These are phyloP conservation scores for Eptatretus atami DNA, from an alignment of 2,797 vertebrate genomes.

Conservation along the genomic window DNA sequence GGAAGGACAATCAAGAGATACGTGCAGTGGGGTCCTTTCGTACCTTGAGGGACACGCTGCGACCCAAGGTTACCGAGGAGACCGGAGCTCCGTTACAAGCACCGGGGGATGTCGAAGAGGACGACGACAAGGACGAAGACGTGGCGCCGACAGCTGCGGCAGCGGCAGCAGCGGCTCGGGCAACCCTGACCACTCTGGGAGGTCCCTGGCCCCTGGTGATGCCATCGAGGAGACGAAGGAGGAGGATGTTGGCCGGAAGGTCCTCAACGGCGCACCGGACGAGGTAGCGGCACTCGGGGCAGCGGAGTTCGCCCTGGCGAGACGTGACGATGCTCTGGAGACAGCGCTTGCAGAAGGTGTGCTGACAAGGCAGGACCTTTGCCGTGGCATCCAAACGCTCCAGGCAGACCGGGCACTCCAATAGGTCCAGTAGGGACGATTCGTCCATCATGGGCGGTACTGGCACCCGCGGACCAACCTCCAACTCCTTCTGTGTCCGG, in stretches of 20 bases:
- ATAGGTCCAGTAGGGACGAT: constrained; percentile 63
- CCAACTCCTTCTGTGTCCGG: too few species aligned
- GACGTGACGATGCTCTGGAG: constrained; percentile 70
- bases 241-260: constrained; percentile 80
- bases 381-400: constrained; percentile 79
- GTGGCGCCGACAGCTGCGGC: too few species aligned
- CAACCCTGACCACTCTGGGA: background rate
- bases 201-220: constrained; percentile 24
- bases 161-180: background rate
- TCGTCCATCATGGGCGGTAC: constrained; percentile 49
- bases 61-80: too few species aligned
- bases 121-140: too few species aligned
- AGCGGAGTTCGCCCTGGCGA: constrained; percentile 47
- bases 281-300: constrained; percentile 73
- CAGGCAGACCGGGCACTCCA: constrained; percentile 88
- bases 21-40: too few species aligned
- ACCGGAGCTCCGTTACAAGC: too few species aligned
- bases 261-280: constrained; percentile 70
- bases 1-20: too few species aligned
- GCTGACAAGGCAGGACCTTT: constrained; percentile 85
- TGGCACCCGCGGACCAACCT: background rate
- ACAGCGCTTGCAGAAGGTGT: constrained; percentile 84
- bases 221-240: constrained; percentile 74
- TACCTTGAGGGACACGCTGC: too few species aligned
- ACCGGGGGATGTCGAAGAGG: too few species aligned